Evolutionary conservation across 1,140 invertebrate genomes (phyloP), one percentile per base, ranked within the genome.

Genomic region (Rhopalosiphum maidis): DNA sequence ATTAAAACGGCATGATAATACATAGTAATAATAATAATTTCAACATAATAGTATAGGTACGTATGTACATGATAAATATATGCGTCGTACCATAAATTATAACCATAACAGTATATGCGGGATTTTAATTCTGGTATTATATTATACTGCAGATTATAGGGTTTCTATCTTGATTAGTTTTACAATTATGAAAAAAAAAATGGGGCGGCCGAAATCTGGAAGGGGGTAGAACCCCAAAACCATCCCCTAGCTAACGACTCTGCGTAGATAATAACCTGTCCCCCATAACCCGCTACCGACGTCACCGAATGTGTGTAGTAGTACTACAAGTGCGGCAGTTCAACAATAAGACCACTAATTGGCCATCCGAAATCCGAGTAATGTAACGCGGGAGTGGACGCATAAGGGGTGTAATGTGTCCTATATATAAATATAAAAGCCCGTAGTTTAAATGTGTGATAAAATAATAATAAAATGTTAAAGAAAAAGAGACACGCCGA

Each of bases 261-360:
- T 77, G 60, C 30, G 23, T 21, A 77, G 60, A 77, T 77, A 77
- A 77, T 77, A 77, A 77, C 60, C 30, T 77, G 60, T 77, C 60
- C 60, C 60, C 60, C 18, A n/a, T n/a, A n/a, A n/a, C 15, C 60
- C 60, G 60, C 60, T n/a, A 77, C 60, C 60, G 30, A 18, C 60
- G n/a, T n/a, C 60, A 77, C 30, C 60, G 30, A n/a, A 77, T 60
- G 55, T 30, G 55, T 11, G 55, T 30, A 60, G 30, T 77, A 68
- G 30, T 68, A 30, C 9, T 77, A 77, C 60, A 77, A 77, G 60
- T 77, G 60, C 60, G 18, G n/a, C n/a, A 77, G n/a, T 35, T 18
- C 60, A 77, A 77, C 60, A 77, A 77, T 77, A 77, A 77, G 60
- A n/a, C 60, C 60, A 77, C 60, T 77, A 77, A 77, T 77, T 77